phyloP scores from a whole-genome alignment of 2,113 vertebrate genomes.

The Nothobranchius furzeri region DNA sequence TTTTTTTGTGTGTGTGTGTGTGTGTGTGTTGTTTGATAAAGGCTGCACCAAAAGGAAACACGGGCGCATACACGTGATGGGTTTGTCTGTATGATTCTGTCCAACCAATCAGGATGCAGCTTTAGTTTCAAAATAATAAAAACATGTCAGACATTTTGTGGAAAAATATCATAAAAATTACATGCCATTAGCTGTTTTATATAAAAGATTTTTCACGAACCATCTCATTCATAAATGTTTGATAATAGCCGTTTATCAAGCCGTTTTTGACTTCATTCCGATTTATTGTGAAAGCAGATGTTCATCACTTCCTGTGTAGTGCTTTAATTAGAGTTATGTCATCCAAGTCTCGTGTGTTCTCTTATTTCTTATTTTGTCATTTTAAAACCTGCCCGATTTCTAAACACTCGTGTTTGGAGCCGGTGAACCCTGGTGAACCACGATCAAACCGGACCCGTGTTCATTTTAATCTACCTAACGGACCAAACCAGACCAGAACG shows the following conservation, averaged over 20 bases:
- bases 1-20: too few relatives aligned
- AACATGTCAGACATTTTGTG: too few relatives aligned
- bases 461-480: not conserved
- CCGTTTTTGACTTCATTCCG: not conserved
- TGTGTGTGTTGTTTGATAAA: too few relatives aligned
- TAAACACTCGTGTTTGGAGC: too few relatives aligned
- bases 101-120: not conserved
- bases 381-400: not conserved
- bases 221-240: not conserved
- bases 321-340: too few relatives aligned
- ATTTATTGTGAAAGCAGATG: not conserved
- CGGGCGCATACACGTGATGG: constrained; percentile 58
- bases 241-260: not conserved
- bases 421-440: not conserved
- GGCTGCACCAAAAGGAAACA: constrained; percentile 10
- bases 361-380: not conserved
- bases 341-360: not conserved
- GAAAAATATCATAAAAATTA: too few relatives aligned
- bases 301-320: not conserved
- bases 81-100: not conserved
- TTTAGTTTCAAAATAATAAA: constrained; percentile 42
- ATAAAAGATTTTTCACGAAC: not conserved
- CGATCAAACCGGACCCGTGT: not conserved
- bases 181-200: not conserved
- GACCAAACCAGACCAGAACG: not conserved